These are phyloP conservation scores for Tinamus major DNA, from an alignment of 2,797 vertebrate species.

Conservation along the genomic window DNA sequence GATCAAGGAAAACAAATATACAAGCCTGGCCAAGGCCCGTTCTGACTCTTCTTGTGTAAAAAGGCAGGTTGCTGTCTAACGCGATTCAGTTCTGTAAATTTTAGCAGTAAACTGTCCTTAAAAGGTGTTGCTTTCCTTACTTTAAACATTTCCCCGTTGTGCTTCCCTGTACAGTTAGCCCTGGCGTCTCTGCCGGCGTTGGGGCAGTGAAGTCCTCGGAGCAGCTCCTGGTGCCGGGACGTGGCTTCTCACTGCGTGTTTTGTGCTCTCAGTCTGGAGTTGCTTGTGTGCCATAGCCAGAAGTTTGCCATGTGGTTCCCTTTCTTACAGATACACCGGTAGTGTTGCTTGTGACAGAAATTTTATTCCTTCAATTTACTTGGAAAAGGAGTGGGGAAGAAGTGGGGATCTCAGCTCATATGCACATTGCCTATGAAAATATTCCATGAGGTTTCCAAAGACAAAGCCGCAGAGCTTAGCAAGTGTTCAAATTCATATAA, in stretches of 20 bases:
- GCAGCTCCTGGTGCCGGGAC: slow-evolving; percentile 44
- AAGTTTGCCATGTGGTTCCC: background rate
- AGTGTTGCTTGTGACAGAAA: background rate
- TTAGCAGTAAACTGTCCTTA: background rate
- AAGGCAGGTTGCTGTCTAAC: background rate
- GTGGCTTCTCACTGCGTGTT: slow-evolving; percentile 51
- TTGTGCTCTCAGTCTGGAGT: background rate
- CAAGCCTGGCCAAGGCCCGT: background rate
- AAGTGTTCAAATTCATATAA: background rate
- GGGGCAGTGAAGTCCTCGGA: slow-evolving; percentile 38
- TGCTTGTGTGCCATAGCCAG: background rate
- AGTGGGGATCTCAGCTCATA: accelerated
- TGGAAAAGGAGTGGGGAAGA: background rate
- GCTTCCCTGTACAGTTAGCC: background rate
- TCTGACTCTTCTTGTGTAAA: background rate
- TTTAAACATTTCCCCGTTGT: background rate
- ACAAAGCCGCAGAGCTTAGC: background rate
- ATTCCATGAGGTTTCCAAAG: background rate
- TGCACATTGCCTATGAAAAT: accelerated
- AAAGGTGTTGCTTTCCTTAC: background rate
- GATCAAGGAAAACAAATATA: background rate
- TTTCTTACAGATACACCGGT: background rate
- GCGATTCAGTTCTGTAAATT: background rate
- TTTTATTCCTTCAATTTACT: background rate
- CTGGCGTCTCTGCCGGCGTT: slow-evolving; percentile 35